Percentiles rank a stretch among this genome's conserved stretches.
phyloP scores from a whole-genome alignment of 1,140 invertebrate species.

The Pantala flavescens region DNA sequence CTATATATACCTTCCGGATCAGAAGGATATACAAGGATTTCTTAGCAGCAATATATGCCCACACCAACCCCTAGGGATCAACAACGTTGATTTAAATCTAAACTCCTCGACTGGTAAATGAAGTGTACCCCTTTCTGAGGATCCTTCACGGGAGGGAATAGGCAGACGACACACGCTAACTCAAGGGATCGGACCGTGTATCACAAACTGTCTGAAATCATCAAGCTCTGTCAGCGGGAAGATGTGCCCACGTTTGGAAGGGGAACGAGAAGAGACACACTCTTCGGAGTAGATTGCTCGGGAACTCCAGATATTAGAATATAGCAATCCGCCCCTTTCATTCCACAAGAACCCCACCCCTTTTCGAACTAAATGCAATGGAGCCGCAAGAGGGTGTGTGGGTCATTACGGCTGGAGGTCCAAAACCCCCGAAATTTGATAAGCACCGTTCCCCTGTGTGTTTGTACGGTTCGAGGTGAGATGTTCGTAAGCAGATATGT shows the following conservation, averaged over 20 bases:
- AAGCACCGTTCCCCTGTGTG: neutral
- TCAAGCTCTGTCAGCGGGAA: neutral
- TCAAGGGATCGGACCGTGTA: neutral
- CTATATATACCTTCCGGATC: too few species aligned
- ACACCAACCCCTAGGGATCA: too few species aligned
- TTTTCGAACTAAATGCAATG: neutral
- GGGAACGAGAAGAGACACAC: neutral
- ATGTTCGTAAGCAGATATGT: too few species aligned
- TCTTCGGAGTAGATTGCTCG: neutral
- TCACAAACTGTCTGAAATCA: neutral
- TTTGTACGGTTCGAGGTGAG: too few species aligned
- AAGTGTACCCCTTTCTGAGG: neutral
- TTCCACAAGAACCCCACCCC: neutral
- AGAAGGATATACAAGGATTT: too few species aligned
- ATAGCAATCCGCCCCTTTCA: neutral
- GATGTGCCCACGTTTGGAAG: neutral
- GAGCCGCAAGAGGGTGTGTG: neutral
- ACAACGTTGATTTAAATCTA: neutral
- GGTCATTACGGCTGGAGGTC: neutral
- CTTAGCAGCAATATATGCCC: too few species aligned
- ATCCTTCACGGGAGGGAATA: neutral
- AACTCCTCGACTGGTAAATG: neutral
- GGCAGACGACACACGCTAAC: neutral
- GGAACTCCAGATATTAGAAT: neutral
- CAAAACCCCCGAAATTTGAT: slow-evolving; percentile 7